Evolutionary conservation across 1,140 invertebrate species (phyloP), one percentile per base, ranked within the genome.

Genomic region (Physella acuta): DNA sequence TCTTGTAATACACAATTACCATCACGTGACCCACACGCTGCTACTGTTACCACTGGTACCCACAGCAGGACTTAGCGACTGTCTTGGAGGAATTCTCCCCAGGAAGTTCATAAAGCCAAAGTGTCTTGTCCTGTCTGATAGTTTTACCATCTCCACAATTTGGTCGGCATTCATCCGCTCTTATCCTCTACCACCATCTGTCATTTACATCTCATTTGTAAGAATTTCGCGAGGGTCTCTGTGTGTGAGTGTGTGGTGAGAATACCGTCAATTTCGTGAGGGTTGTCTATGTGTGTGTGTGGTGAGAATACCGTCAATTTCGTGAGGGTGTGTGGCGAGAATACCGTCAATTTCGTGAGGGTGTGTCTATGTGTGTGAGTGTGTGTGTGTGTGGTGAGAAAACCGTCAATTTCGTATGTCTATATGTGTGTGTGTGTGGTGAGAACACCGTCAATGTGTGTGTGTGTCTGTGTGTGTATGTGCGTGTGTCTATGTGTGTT

Each of bases 331-430:
- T 60, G 26, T 60, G 58, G 8, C 24, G 33, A 24, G 24, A 8
- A 8, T 24, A 20, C 26, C 53, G n/a, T n/a, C n/a, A 26, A 16
- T 26, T 28, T 56, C 8, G 16, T 56, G 53, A 16, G 53, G 11
- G 17, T 60, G 58, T 60, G 58, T 60, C 14, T 60, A 31, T 60
- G 58, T 60, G 58, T 60, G 58, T 60, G 17, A n/a, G 58, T 30
- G 26, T 60, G 58, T 60, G 17, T 11, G 58, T 60, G 58, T 30
- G 33, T 30, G 58, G 16, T n/a, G n/a, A n/a, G n/a, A n/a, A n/a
- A n/a, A n/a, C n/a, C n/a, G n/a, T n/a, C n/a, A 31, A 30, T 14
- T 30, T 17, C 33, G 58, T 60, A 24, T 34, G 33, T 60, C 14
- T 60, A 31, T 60, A 28, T 60, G 58, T 31, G 58, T 60, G 58